Base-by-base conservation (phyloP, 2,888 invertebrate species). In the Hipparchia sbordonii region DNA sequence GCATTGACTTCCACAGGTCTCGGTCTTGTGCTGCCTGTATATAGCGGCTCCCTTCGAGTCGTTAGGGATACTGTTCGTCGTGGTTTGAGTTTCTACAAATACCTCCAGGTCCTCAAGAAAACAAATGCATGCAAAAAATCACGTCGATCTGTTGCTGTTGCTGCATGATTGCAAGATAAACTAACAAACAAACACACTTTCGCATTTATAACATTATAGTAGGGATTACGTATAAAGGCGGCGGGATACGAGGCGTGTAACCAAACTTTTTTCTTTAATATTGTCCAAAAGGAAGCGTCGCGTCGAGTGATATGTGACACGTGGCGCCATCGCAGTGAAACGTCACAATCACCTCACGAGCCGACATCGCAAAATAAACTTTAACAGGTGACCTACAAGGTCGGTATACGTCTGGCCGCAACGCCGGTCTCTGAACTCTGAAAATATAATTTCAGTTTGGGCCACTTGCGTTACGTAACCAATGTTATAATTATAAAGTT, bases 281-380 rank as follows among this genome's bases (percentile, higher is more conserved):
- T 88, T 90, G 90, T 91, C 89, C 87, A 89, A 91, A 91, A 91
- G 92, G 92, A 91, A 93, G 89, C 90, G 85, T 80, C 84, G 80
- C 82, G 92, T 79, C 90, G 93, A 93, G 90, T 92, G 93, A 93
- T 91, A 92, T 87, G 93, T 89, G 93, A 93, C 93, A 93, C 90
- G 87, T 92, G 93, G 92, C 86, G 85, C 74, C 75, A 71, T 81
- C 78, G 76, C 82, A 79, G 70, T 80, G 74, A 80, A 88, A 88
- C 81, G 89, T 81, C 87, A 82, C 80, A 91, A 85, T 75, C 77
- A 77, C 81, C 79, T 70, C 65, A 13, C 56, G 48, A 66, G 56
- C 70, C 67, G 62, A 78, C 83, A 82, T 81, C 78, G 85, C 82
- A 88, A 88, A 88, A 83, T 81, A 83, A 85, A 87, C 90, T 85